Percentiles rank a stretch among this genome's conserved stretches.
Conservation (phyloP, 2,888 invertebrate species). For the Apomyelois bistriatella region DNA sequence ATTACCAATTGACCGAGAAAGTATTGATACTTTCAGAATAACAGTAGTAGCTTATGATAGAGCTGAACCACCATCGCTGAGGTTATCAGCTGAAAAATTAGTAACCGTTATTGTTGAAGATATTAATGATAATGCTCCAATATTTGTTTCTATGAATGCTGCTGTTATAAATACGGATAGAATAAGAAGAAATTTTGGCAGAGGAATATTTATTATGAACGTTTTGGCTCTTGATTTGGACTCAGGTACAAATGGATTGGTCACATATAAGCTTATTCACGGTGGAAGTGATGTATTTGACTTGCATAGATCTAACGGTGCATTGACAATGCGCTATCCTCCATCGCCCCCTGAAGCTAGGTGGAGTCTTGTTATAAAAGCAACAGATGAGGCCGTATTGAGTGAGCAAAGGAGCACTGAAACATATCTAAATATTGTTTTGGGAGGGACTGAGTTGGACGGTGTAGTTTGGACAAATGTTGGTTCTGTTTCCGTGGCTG, state of each 20-base stretch:
- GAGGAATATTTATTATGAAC: slow-evolving; percentile 86
- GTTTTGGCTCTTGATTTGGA: slow-evolving; percentile 93
- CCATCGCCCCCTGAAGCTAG: slow-evolving; percentile 83
- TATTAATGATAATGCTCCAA: slow-evolving; percentile 95
- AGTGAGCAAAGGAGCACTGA: slow-evolving; percentile 93
- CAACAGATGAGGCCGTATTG: slow-evolving; percentile 95
- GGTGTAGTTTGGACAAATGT: slow-evolving; percentile 82
- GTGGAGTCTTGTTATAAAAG: slow-evolving; percentile 91
- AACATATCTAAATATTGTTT: slow-evolving; percentile 90
- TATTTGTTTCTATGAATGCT: slow-evolving; percentile 95
- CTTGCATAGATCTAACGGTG: slow-evolving; percentile 89
- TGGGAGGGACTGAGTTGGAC: slow-evolving; percentile 80
- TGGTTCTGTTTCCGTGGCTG: slow-evolving; percentile 89
- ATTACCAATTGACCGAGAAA: slow-evolving; percentile 93
- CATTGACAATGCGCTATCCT: slow-evolving; percentile 82
- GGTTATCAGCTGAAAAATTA: slow-evolving; percentile 93
- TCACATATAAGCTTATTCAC: slow-evolving; percentile 92
- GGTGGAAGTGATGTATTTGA: slow-evolving; percentile 89
- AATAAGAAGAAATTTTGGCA: slow-evolving; percentile 70
- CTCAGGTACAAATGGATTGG: slow-evolving; percentile 93
- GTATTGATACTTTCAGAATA: slow-evolving; percentile 91
- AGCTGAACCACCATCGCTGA: slow-evolving; percentile 85
- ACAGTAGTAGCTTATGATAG: slow-evolving; percentile 95
- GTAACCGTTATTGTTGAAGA: slow-evolving; percentile 96
- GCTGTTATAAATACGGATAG: slow-evolving; percentile 85